Evolutionary conservation across 2,797 vertebrate genomes (phyloP).

Genomic region (Nyctibius grandis): DNA sequence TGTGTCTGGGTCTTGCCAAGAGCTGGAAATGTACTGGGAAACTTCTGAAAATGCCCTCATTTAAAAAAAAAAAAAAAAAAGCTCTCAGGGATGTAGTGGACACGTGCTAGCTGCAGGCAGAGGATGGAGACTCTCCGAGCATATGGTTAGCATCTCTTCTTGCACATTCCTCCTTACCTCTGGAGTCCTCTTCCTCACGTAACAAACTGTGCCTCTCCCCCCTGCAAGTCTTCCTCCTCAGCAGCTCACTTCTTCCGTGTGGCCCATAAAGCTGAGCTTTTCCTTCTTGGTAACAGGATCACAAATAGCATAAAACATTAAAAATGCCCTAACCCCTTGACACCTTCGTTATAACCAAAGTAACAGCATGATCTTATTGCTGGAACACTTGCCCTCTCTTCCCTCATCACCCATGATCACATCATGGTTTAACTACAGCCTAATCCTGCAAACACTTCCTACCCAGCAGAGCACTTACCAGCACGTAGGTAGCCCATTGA

Average conservation of each 20-base stretch:
- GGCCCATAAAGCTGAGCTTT: slow-evolving; percentile 37
- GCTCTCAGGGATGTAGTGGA: not conserved
- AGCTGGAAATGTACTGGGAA: slow-evolving; percentile 36
- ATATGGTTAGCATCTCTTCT: not conserved
- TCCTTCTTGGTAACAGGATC: not conserved
- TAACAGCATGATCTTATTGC: not conserved
- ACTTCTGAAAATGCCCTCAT: slow-evolving; percentile 37
- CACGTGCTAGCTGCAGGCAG: not conserved
- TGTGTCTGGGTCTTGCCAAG: slow-evolving; percentile 37
- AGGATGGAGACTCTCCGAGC: not conserved
- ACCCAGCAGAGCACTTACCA: slow-evolving; percentile 20
- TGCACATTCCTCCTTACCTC: not conserved
- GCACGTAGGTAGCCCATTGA: not conserved
- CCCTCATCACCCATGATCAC: not conserved
- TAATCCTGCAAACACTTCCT: slow-evolving; percentile 44
- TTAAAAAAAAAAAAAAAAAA: not conserved
- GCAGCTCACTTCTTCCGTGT: slow-evolving; percentile 1
- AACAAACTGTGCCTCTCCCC: not conserved
- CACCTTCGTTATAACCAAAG: not conserved
- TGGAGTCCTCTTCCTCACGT: not conserved
- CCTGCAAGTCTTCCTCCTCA: not conserved
- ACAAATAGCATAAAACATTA: slow-evolving; percentile 3
- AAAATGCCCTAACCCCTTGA: slow-evolving; percentile 14
- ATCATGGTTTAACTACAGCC: slow-evolving; percentile 10
- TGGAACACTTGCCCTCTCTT: not conserved